These are phyloP conservation scores for Aplysina aerophoba DNA, from an alignment of 37 sponge, comb jelly and placozoan species.

Conservation along the genomic window DNA sequence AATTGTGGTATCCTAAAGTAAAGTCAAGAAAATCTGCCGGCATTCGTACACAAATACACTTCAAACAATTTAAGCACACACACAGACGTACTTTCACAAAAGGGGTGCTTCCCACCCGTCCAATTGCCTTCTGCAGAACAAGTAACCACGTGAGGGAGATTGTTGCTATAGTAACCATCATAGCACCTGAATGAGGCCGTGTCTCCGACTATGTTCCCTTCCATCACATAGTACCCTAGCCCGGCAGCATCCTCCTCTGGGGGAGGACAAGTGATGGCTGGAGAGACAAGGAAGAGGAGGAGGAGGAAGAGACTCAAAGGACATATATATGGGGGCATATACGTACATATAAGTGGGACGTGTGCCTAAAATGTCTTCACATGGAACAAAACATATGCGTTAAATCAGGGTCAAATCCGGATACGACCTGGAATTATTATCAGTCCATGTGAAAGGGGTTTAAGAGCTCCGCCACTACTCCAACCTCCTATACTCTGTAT, in stretches of 20 bases:
- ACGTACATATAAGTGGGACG: no score
- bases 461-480: no score
- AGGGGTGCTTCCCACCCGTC: neutral
- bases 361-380: no score
- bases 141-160: neutral
- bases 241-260: neutral
- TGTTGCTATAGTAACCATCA: slow-evolving; percentile 17
- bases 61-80: neutral
- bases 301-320: no score
- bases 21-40: neutral
- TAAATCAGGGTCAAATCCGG: no score
- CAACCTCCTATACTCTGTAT: no score
- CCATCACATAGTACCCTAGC: neutral
- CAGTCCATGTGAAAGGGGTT: no score
- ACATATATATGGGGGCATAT: no score
- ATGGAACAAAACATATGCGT: no score
- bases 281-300: neutral
- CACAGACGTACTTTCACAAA: slow-evolving; percentile 1
- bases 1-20: neutral
- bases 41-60: neutral
- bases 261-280: slow-evolving; percentile 12
- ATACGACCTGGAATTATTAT: no score
- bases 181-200: slow-evolving; percentile 10
- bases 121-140: neutral
- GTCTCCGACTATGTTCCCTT: neutral